Conservation (phyloP, 1,140 invertebrate genomes). For the Drosophila nigromelanica region DNA sequence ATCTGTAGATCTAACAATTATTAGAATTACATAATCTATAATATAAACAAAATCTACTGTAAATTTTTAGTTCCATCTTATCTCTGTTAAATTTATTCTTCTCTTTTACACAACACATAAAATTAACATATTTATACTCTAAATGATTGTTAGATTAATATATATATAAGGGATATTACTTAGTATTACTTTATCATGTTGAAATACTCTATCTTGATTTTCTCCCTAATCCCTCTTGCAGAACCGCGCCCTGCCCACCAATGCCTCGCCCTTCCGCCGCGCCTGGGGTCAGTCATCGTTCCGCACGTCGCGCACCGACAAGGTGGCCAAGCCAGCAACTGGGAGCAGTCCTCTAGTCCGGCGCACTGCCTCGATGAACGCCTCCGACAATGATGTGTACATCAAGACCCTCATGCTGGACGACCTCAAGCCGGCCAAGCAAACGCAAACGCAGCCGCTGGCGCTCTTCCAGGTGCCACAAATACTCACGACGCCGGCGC, state of each 20-base stretch:
- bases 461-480: conserved; percentile 60
- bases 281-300: conserved; percentile 85
- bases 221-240: conserved; percentile 18
- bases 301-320: conserved; percentile 74
- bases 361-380: conserved; percentile 78
- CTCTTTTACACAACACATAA: too few relatives aligned
- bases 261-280: conserved; percentile 86
- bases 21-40: too few relatives aligned
- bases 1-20: too few relatives aligned
- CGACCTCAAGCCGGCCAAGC: conserved; percentile 53
- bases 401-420: conserved; percentile 73
- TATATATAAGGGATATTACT: too few relatives aligned
- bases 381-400: conserved; percentile 84
- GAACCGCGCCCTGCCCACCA: conserved; percentile 84
- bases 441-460: conserved; percentile 42
- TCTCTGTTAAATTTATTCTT: too few relatives aligned
- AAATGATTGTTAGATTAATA: too few relatives aligned
- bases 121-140: too few relatives aligned
- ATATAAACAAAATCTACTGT: too few relatives aligned
- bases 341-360: conserved; percentile 59
- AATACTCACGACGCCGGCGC: conserved; percentile 61
- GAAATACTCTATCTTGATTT: conserved; percentile 1
- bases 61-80: too few relatives aligned
- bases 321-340: conserved; percentile 46
- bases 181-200: too few relatives aligned